Evolutionary conservation across 2,797 vertebrate genomes (phyloP).

Genomic region (Psittacula echo): DNA sequence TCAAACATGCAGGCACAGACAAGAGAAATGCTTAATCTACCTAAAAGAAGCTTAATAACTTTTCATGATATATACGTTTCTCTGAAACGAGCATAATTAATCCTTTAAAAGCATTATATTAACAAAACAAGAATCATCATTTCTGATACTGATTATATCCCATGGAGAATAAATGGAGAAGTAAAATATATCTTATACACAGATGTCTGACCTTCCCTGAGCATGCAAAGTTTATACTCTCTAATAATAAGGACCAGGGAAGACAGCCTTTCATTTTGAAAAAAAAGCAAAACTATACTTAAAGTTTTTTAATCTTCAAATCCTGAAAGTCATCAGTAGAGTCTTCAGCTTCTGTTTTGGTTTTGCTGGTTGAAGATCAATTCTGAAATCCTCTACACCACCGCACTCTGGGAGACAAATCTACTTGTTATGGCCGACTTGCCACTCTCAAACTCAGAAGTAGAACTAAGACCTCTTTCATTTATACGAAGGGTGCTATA

Average conservation of each 20-base stretch:
- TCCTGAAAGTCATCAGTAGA: not conserved
- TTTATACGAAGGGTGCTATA: not conserved
- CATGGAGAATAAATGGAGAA: not conserved
- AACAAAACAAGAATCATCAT: not conserved
- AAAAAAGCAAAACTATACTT: not conserved
- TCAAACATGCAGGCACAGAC: not conserved
- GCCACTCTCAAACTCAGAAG: not conserved
- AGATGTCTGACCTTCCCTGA: not conserved
- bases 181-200: not conserved
- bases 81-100: not conserved
- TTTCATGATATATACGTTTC: not conserved
- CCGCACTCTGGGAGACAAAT: fast-evolving
- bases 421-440: not conserved
- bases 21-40: not conserved
- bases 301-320: not conserved
- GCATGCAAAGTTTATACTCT: not conserved
- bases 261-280: not conserved
- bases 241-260: not conserved
- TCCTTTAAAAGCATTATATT: not conserved
- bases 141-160: not conserved
- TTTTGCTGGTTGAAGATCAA: not conserved
- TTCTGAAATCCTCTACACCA: not conserved
- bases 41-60: not conserved
- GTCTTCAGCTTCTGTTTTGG: not conserved
- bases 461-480: not conserved